Base-by-base conservation (phyloP, 2,797 vertebrate species). In the Sitta carolinensis region DNA sequence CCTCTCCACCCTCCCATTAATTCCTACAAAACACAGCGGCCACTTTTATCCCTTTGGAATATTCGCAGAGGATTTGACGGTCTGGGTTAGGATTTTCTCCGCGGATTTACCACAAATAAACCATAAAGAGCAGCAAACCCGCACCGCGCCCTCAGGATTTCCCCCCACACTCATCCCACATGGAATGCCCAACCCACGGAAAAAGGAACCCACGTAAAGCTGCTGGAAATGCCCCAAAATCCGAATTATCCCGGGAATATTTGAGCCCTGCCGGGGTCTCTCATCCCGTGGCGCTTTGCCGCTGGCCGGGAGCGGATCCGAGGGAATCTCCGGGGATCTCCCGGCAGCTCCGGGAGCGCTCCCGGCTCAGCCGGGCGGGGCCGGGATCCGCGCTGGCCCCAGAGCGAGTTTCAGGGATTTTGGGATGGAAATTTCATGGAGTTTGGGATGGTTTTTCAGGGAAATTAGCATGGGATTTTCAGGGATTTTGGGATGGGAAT, bases 131-230 rank as follows among this genome's bases (percentile, higher is more conserved):
- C 61, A 77, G 50, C 62, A 68, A 69, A 18, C 13, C 14, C 79
- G 3, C 34, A 7, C 7, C 0, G 1, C 2, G 58, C 13, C n/a
- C 0, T 16, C 9, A 36, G 62, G n/a, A 26, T 59, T 73, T 63
- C 45, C 59, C 61, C 26, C 16, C 40, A 0, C 5, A 0, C 4
- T 36, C 40, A 1, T 27, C 16, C 27, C 43, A 1, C 21, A 2
- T 0, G 1, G 57, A 38, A 45, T 10, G 5, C 2, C 9, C 43
- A 13, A 7, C 11, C 23, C n/a, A 0, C 0, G 7, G 79, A 75
- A 74, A 57, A 1, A 57, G 51, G 78, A 57, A 51, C 1, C 36
- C 84, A 7, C 5, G 6, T 4, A 42, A 54, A 68, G 52, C 38
- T 0, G 26, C 2, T 7, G 17, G 19, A 1, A 3, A 4, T 2